A percentile compares a stretch with the other conserved stretches of the same genome.
These are phyloP conservation scores for Lutjanus argentimaculatus DNA, from an alignment of 2,797 vertebrate species.

Conservation along the genomic window DNA sequence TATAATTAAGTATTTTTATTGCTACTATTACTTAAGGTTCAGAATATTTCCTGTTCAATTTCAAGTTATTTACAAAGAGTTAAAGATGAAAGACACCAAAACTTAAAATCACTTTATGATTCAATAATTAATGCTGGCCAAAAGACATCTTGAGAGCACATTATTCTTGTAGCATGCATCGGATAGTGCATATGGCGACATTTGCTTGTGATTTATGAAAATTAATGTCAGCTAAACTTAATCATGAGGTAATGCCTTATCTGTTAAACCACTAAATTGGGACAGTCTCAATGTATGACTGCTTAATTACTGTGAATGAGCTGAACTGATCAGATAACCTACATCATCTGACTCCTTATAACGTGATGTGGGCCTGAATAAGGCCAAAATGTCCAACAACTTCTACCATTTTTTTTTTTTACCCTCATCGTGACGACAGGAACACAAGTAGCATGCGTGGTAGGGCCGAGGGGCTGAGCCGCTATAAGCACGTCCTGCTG, in stretches of 20 bases:
- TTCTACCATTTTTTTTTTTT: constrained; percentile 34
- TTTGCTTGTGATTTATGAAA: neutral
- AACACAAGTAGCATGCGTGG: constrained; percentile 53
- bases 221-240: neutral
- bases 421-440: constrained; percentile 49
- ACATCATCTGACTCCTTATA: neutral
- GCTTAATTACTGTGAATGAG: neutral
- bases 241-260: neutral
- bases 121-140: neutral
- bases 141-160: no score
- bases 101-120: neutral
- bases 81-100: neutral
- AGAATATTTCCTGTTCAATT: neutral
- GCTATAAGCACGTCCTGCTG: constrained; percentile 58
- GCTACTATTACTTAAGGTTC: neutral
- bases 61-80: neutral
- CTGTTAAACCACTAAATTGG: neutral
- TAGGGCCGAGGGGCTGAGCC: constrained; percentile 51
- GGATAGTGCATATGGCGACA: neutral
- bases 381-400: constrained; percentile 25
- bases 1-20: neutral
- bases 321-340: neutral
- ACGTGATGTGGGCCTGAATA: neutral
- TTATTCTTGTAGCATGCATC: neutral
- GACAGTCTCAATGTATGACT: neutral